A percentile compares a stretch with the other conserved stretches of the same genome.
Evolutionary conservation across 2,888 invertebrate genomes (phyloP).

Genomic region (Acrocyrtus sp.): DNA sequence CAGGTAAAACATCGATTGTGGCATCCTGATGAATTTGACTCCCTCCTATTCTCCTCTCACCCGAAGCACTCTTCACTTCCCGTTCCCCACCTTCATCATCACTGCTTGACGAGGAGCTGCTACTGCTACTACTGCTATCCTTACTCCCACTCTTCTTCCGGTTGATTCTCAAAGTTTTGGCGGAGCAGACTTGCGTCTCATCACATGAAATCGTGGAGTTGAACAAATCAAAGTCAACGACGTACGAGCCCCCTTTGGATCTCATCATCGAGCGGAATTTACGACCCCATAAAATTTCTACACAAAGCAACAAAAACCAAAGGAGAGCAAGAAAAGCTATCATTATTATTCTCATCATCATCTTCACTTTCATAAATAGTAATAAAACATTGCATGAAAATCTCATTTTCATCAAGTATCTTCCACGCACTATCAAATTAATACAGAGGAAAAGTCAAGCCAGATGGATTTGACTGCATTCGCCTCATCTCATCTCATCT

Average conservation of each 20-base stretch:
- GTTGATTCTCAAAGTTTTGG: conserved; percentile 32
- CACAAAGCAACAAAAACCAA: too few species aligned
- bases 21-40: too few species aligned
- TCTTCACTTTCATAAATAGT: neutral
- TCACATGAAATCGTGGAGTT: conserved; percentile 56
- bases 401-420: too few species aligned
- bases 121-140: neutral
- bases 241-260: conserved; percentile 53
- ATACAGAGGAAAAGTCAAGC: too few species aligned
- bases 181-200: conserved; percentile 60
- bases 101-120: conserved; percentile 26
- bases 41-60: too few species aligned
- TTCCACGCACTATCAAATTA: too few species aligned
- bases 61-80: too few species aligned
- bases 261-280: conserved; percentile 57
- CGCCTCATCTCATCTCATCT: too few species aligned
- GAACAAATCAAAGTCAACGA: conserved; percentile 60
- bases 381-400: too few species aligned
- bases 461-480: too few species aligned
- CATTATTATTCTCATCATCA: neutral
- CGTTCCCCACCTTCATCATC: conserved; percentile 8
- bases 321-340: neutral
- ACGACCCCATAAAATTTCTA: conserved; percentile 61
- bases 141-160: conserved; percentile 1
- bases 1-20: too few species aligned